Conservation (phyloP, 1,140 invertebrate genomes). For the Gyrodactylus bullatarudis region DNA sequence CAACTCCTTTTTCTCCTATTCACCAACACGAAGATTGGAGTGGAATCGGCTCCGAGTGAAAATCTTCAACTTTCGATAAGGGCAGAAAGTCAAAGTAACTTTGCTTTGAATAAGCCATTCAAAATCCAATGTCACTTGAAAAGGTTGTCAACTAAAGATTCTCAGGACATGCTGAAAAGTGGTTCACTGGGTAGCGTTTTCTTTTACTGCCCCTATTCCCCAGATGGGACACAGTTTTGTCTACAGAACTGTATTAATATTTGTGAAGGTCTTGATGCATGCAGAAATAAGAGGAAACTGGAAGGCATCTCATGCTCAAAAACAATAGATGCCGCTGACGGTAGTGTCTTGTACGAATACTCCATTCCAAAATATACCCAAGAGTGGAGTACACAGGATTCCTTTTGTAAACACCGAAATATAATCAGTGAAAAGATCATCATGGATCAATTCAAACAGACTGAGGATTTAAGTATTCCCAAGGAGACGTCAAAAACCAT, state of each 20-base stretch:
- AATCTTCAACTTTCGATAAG: neutral
- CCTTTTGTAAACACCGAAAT: neutral
- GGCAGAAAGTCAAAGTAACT: neutral
- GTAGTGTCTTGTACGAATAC: neutral
- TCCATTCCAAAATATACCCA: neutral
- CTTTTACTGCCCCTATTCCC: neutral
- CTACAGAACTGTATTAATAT: neutral
- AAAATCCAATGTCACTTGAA: too few species aligned
- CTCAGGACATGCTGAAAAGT: neutral
- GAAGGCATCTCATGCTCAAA: neutral
- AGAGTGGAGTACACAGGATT: neutral
- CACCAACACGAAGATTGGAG: neutral
- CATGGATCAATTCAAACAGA: too few species aligned
- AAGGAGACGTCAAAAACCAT: too few species aligned
- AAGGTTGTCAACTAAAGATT: too few species aligned
- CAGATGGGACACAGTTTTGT: neutral
- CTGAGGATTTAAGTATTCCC: too few species aligned
- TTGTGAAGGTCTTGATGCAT: neutral
- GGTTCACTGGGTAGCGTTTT: neutral
- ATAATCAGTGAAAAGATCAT: neutral
- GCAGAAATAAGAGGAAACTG: neutral
- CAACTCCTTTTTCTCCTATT: neutral
- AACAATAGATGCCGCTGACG: neutral
- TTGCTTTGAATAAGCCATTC: neutral
- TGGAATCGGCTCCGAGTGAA: too few species aligned